phyloP scores from a whole-genome alignment of 2,113 vertebrate species.

The Pteruthius melanotis region DNA sequence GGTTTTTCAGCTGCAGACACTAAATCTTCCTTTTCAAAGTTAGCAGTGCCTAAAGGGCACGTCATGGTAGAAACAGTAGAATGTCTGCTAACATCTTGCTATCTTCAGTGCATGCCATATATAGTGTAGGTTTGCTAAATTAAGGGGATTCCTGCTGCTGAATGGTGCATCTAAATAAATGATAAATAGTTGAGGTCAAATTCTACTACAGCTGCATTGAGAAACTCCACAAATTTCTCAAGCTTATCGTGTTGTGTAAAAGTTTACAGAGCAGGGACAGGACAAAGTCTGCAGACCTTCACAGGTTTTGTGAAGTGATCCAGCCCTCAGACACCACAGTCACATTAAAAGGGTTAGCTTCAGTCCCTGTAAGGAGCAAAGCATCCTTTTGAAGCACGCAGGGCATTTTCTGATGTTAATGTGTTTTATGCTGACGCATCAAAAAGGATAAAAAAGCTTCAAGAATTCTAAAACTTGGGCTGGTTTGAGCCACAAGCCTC shows the following conservation, averaged over 20 bases:
- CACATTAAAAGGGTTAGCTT: background rate
- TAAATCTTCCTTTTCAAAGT: conserved; percentile 30
- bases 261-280: background rate
- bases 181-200: background rate
- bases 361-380: background rate
- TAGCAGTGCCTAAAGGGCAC: background rate
- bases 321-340: background rate
- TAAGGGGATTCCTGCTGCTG: background rate
- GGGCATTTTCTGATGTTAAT: background rate
- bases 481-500: background rate
- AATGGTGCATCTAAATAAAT: background rate
- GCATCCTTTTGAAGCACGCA: background rate
- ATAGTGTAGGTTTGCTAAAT: background rate
- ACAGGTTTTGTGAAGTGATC: background rate
- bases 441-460: background rate
- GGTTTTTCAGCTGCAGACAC: conserved; percentile 30
- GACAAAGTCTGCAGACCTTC: background rate
- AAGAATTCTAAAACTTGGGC: background rate
- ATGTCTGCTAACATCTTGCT: background rate
- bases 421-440: background rate
- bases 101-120: background rate
- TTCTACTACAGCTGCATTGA: background rate
- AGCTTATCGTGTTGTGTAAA: background rate
- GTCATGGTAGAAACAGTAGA: background rate
- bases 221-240: background rate